These are phyloP conservation scores for Drosophila lowei DNA, from an alignment of 1,140 invertebrate species.

Conservation along the genomic window DNA sequence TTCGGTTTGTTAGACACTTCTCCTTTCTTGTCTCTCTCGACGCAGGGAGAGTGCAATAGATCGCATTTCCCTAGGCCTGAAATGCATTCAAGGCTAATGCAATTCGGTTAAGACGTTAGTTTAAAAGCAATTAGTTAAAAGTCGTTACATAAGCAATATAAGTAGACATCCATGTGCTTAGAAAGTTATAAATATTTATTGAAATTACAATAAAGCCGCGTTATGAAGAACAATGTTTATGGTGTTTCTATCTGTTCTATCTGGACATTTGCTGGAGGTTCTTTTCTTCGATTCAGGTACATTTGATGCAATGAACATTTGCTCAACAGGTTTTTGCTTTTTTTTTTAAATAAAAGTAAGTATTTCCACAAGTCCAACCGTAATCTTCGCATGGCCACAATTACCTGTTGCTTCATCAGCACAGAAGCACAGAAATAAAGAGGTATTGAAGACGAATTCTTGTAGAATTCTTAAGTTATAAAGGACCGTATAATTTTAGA, in stretches of 20 bases:
- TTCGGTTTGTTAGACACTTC: slow-evolving; percentile 31
- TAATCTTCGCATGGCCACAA: too few species aligned
- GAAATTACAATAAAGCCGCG: slow-evolving; percentile 73
- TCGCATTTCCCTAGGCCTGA: slow-evolving; percentile 46
- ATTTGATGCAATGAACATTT: too few species aligned
- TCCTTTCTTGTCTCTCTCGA: slow-evolving; percentile 6
- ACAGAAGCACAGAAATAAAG: too few species aligned
- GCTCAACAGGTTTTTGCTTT: too few species aligned
- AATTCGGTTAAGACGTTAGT: slow-evolving; percentile 67
- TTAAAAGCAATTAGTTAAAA: slow-evolving; percentile 70
- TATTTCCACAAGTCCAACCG: too few species aligned
- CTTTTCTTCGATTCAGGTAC: not conserved
- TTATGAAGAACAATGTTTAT: slow-evolving; percentile 59
- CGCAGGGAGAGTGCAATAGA: slow-evolving; percentile 39
- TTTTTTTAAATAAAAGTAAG: too few species aligned
- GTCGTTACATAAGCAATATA: slow-evolving; percentile 79
- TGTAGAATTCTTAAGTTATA: too few species aligned
- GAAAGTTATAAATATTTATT: slow-evolving; percentile 79
- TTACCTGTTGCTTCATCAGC: too few species aligned
- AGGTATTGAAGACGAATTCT: too few species aligned
- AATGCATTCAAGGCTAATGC: slow-evolving; percentile 46
- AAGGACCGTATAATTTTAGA: too few species aligned
- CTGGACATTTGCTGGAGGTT: not conserved
- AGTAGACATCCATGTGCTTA: slow-evolving; percentile 80
- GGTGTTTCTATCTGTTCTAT: not conserved